Conservation (phyloP, 2,113 vertebrate species). For the Tragelaphus buxtoni region DNA sequence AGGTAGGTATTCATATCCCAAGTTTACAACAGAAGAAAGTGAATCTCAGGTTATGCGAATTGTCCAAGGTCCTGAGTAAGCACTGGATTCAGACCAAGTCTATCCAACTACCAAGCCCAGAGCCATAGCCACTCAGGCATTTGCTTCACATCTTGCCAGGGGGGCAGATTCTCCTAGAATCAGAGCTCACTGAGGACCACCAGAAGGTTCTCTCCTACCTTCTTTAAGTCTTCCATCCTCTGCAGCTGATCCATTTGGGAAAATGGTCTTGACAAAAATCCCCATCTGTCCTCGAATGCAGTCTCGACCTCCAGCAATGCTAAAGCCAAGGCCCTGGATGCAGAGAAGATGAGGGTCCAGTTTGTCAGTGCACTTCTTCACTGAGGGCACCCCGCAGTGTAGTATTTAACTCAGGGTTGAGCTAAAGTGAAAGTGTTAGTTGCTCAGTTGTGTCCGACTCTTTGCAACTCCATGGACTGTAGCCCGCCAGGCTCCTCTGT, state of each 20-base stretch:
- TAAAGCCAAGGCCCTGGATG: conserved; percentile 93
- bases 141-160: too few species aligned
- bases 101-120: background rate
- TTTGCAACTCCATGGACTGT: background rate
- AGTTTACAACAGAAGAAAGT: background rate
- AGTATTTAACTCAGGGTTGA: background rate
- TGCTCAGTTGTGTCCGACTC: background rate
- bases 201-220: conserved; percentile 78
- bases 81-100: background rate
- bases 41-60: background rate
- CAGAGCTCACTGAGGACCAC: background rate
- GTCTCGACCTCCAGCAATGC: conserved; percentile 96
- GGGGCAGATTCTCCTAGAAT: background rate
- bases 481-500: background rate
- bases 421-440: background rate
- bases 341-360: background rate
- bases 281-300: conserved; percentile 96
- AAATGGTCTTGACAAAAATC: conserved; percentile 98
- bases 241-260: conserved; percentile 92
- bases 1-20: background rate
- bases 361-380: background rate
- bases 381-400: background rate
- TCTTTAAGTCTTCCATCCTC: conserved; percentile 96
- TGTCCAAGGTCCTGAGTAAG: background rate
- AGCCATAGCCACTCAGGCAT: background rate